Evolutionary conservation across 2,888 invertebrate species (phyloP).

Genomic region (Ochropleura plecta): DNA sequence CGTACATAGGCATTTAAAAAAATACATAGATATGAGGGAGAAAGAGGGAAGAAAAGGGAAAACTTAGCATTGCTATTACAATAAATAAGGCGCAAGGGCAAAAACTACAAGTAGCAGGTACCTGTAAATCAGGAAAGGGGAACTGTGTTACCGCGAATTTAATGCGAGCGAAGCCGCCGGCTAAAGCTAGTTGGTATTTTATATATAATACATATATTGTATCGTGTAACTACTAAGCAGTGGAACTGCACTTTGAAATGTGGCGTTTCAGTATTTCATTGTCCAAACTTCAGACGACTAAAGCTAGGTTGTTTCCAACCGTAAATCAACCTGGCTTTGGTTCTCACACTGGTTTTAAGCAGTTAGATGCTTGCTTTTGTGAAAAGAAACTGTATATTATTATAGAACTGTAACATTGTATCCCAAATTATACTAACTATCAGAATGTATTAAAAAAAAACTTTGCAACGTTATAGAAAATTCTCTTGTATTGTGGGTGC

Average conservation of each 20-base stretch:
- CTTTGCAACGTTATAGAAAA: too few species aligned
- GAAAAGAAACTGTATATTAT: neutral
- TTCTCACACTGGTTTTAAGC: neutral
- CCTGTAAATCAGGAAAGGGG: too few species aligned
- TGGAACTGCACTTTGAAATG: neutral
- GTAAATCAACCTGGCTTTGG: constrained; percentile 31
- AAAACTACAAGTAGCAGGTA: too few species aligned
- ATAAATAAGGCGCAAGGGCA: too few species aligned
- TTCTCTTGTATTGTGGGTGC: too few species aligned
- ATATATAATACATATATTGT: neutral
- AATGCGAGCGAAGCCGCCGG: too few species aligned
- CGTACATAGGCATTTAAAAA: too few species aligned
- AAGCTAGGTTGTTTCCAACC: constrained; percentile 34
- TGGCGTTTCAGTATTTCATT: constrained; percentile 28
- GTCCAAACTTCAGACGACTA: constrained; percentile 35
- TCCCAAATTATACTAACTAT: constrained; percentile 4
- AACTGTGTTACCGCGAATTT: too few species aligned
- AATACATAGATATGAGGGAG: too few species aligned
- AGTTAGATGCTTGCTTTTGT: constrained; percentile 1
- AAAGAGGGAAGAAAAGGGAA: too few species aligned
- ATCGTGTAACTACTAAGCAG: neutral
- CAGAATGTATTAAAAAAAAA: neutral
- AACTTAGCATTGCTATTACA: too few species aligned
- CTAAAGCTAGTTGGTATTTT: too few species aligned
- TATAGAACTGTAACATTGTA: neutral